phyloP scores from a whole-genome alignment of 2,113 vertebrate species.

The Paramormyrops kingsleyae region DNA sequence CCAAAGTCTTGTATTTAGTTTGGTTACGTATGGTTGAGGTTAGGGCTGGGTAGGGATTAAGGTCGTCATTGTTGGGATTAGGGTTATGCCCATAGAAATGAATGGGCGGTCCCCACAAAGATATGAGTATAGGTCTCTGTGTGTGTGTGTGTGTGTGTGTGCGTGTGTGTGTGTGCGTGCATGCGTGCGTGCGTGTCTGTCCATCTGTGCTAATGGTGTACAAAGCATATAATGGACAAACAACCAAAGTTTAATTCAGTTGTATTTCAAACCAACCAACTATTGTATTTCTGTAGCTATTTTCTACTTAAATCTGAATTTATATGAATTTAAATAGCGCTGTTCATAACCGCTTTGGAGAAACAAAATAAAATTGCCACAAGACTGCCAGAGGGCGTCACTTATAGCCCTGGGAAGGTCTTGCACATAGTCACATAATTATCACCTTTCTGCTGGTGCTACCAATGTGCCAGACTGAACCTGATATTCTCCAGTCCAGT shows the following conservation, averaged over 20 bases:
- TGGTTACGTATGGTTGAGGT: no score
- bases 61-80: no score
- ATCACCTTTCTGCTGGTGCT: not conserved
- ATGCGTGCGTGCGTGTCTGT: no score
- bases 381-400: not conserved
- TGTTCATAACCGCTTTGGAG: not conserved
- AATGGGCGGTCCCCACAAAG: no score
- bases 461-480: not conserved
- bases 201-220: not conserved
- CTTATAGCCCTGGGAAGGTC: not conserved
- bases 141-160: no score
- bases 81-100: no score
- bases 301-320: not conserved
- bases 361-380: not conserved
- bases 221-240: not conserved
- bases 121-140: no score
- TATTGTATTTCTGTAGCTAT: not conserved
- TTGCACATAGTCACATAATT: slow-evolving; percentile 1
- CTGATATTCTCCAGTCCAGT: not conserved
- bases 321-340: not conserved
- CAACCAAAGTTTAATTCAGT: not conserved
- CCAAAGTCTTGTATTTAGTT: no score
- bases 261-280: not conserved
- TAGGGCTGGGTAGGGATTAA: no score
- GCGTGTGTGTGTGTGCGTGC: no score